phyloP scores from a whole-genome alignment of 2,888 invertebrate genomes.

The Drosophila aldrichi region DNA sequence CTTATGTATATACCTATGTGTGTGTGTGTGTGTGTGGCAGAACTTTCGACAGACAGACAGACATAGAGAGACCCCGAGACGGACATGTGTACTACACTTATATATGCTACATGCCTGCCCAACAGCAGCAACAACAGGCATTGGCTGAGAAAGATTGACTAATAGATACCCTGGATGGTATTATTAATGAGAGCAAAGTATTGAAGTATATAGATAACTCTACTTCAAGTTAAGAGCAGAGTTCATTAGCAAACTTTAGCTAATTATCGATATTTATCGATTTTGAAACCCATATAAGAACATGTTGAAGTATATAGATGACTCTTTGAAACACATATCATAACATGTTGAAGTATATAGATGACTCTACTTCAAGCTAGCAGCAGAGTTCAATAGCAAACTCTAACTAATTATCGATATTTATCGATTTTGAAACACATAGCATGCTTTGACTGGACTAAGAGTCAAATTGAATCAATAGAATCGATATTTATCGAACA shows the following conservation, averaged over 20 bases:
- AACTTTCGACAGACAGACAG: conserved; percentile 42
- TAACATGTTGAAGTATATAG: no score
- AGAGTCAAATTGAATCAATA: no score
- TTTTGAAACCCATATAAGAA: background rate
- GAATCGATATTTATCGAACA: no score
- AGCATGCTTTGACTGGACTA: no score
- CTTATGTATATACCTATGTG: background rate
- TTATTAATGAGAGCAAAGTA: background rate
- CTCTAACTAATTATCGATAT: background rate
- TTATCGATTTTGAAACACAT: background rate
- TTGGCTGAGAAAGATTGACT: background rate
- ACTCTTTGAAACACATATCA: no score
- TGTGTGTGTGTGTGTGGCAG: conserved; percentile 15
- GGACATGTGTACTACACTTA: conserved; percentile 23
- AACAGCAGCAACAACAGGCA: conserved; percentile 27
- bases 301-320: no score
- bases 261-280: background rate
- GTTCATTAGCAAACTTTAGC: background rate
- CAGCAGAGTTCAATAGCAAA: background rate
- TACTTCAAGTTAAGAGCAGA: background rate
- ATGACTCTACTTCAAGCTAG: background rate
- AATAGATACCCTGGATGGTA: background rate
- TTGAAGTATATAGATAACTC: background rate
- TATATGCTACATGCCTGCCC: conserved; percentile 49
- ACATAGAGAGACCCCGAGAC: conserved; percentile 24